These are phyloP conservation scores for Ptilonorhynchus violaceus DNA, from an alignment of 2,113 vertebrate species.

Conservation along the genomic window DNA sequence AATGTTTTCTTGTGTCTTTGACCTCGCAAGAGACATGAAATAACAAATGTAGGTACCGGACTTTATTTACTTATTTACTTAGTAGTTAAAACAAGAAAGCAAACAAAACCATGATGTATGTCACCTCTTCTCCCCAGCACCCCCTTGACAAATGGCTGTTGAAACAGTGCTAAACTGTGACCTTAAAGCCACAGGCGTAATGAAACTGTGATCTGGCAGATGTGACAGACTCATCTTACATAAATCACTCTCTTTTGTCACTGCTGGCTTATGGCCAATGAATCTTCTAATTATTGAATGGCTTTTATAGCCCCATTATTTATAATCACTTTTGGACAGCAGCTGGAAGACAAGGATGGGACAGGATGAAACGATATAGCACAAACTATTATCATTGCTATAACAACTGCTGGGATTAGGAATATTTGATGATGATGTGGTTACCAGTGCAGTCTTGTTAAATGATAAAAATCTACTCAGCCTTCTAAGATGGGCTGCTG, in stretches of 20 bases:
- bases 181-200: slow-evolving; percentile 32
- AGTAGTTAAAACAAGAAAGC: slow-evolving; percentile 42
- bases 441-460: background rate
- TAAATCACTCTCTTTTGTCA: slow-evolving; percentile 71
- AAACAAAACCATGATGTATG: slow-evolving; percentile 16
- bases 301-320: slow-evolving; percentile 75
- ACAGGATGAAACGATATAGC: slow-evolving; percentile 20
- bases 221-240: slow-evolving; percentile 58
- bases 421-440: slow-evolving; percentile 12
- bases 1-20: background rate
- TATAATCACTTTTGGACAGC: slow-evolving; percentile 72
- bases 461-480: background rate
- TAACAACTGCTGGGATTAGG: slow-evolving; percentile 53
- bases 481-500: background rate
- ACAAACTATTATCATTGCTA: slow-evolving; percentile 40
- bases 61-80: slow-evolving; percentile 55
- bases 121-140: background rate
- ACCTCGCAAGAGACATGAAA: background rate
- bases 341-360: slow-evolving; percentile 62
- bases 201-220: slow-evolving; percentile 63
- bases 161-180: slow-evolving; percentile 34
- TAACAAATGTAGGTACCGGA: background rate
- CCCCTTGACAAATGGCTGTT: slow-evolving; percentile 43
- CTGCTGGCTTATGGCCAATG: slow-evolving; percentile 73
- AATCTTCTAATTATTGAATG: slow-evolving; percentile 73